Base-by-base conservation (phyloP, 2,113 vertebrate genomes). In the Bos indicus region DNA sequence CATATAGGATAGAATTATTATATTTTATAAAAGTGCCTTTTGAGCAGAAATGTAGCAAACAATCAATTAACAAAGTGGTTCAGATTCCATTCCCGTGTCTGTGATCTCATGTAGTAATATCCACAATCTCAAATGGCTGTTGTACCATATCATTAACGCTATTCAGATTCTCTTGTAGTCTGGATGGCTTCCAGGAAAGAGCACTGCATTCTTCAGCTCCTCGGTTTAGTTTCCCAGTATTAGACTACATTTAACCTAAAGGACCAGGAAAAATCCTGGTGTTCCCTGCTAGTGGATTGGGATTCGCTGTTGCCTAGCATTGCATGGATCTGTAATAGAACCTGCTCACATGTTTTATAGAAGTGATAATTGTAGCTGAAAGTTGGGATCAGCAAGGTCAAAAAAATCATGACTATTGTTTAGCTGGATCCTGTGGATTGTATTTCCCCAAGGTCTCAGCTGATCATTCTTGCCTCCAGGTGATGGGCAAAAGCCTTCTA, bases 11-110 rank as follows among this genome's bases (percentile, higher is more conserved):
- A 59, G 64, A 40, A 77, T 92, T 64, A 78, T 74, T 40, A 16
- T 90, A 62, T 91, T 94, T 98, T 96, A 57, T 74, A 15, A 1
- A 97, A 97, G 33, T 80, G 43, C 56, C 52, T 97, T 98, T 89
- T 95, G 93, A 97, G 97, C 93, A 98, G 88, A 96, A 97, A 7
- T 9, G 17, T 33, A 43, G 36, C 43, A 33, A 12, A 33, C 62
- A 88, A 71, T 21, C 54, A 14, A 5, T 94, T 90, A 67, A 74
- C 64, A 90, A 5, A 48, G 51, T 15, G 28, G 60, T 33, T 43
- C 43, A 13, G 4, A 28, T 81, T 60, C 88, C 11, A 0, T 54
- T 51, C 92, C 78, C 3, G 0, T 56, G 60, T 59, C 59, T 80
- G 28, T 3, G 9, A 2, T 40, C 95, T 60, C 43, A 0, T 8